These are phyloP conservation scores for Meta bourneti DNA, from an alignment of 2,888 invertebrate genomes.

Conservation along the genomic window DNA sequence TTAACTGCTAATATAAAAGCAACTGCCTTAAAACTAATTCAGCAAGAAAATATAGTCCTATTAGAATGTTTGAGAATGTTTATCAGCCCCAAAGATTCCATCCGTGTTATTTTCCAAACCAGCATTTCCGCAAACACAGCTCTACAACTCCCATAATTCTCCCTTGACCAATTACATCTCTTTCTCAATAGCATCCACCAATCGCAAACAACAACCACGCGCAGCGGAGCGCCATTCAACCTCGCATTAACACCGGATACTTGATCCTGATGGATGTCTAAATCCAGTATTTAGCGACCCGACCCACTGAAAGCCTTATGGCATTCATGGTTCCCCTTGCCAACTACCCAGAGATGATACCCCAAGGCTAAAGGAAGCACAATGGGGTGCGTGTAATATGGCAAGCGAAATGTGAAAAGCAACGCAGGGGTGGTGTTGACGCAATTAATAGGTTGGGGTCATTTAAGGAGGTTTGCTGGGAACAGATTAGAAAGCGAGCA, in stretches of 20 bases:
- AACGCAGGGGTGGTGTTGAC: not conserved
- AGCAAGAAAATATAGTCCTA: too few species aligned
- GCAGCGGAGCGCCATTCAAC: slow-evolving; percentile 10
- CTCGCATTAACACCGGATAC: slow-evolving; percentile 52
- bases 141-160: not conserved
- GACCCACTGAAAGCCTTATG: not conserved
- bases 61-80: too few species aligned
- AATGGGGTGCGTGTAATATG: slow-evolving; percentile 17
- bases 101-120: not conserved
- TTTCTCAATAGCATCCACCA: not conserved
- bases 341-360: not conserved
- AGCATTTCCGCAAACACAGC: not conserved
- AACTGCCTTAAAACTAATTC: too few species aligned
- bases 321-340: not conserved
- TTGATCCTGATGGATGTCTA: slow-evolving; percentile 34
- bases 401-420: slow-evolving; percentile 1
- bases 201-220: not conserved
- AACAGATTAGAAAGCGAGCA: slow-evolving; percentile 5
- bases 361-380: slow-evolving; percentile 17
- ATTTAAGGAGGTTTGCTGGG: not conserved
- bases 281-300: slow-evolving; percentile 41
- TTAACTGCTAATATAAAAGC: too few species aligned
- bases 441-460: slow-evolving; percentile 14
- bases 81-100: too few species aligned
- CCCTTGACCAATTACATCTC: slow-evolving; percentile 1